phyloP scores from a whole-genome alignment of 1,140 invertebrate species.

The Chrysopa pallens region DNA sequence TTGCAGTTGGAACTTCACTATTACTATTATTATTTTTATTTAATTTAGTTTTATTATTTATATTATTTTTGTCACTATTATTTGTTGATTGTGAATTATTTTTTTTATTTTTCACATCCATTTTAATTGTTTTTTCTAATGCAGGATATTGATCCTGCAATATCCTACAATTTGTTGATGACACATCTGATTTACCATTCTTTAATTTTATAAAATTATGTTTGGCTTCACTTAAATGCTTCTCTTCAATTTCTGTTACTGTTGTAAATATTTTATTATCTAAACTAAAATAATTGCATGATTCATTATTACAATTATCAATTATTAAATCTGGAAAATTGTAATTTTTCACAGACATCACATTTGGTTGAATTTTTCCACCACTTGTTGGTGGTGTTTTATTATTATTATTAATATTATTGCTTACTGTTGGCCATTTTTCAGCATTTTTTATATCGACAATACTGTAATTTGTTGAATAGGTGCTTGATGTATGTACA shows the following conservation, averaged over 20 bases:
- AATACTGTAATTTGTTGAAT: conserved; percentile 15
- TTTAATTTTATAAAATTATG: conserved; percentile 7
- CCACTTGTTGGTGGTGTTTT: conserved; percentile 3
- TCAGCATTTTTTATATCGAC: conserved; percentile 1
- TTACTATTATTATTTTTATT: background rate
- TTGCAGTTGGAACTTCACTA: background rate
- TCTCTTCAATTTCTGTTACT: conserved; percentile 3
- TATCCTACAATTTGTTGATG: background rate
- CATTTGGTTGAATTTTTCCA: background rate
- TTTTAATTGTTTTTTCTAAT: background rate
- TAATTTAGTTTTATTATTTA: background rate
- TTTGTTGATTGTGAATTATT: background rate
- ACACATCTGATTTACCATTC: conserved; percentile 8
- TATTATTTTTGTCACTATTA: background rate
- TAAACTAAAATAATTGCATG: background rate
- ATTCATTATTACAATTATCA: background rate
- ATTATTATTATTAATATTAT: conserved; percentile 2
- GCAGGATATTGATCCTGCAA: background rate
- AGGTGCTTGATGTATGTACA: background rate
- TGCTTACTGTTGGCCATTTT: conserved; percentile 2
- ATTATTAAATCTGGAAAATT: background rate
- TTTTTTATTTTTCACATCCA: background rate
- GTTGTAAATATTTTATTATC: background rate
- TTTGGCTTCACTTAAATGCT: conserved; percentile 7
- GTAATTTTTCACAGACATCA: background rate